A percentile compares a stretch with the other conserved stretches of the same genome.
Conservation (phyloP, 2,797 vertebrate genomes). For the Gouania willdenowi region DNA sequence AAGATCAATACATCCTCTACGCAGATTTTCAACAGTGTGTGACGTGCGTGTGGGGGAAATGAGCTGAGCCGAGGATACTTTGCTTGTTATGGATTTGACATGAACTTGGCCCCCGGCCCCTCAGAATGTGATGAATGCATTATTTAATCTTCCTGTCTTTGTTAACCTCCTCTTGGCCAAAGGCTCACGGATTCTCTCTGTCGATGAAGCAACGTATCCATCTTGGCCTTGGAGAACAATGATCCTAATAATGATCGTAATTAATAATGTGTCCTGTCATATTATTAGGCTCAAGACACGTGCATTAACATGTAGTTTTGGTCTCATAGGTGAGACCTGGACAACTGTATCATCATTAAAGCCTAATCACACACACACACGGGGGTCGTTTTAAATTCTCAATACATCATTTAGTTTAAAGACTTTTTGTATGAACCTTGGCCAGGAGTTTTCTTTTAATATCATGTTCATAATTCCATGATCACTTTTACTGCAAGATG, state of each 20-base stretch:
- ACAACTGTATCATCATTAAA: too few relatives aligned
- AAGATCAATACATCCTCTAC: conserved; percentile 95
- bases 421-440: too few relatives aligned
- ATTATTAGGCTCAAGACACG: too few relatives aligned
- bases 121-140: conserved; percentile 94
- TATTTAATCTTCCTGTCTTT: conserved; percentile 98
- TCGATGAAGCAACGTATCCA: conserved; percentile 79
- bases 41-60: conserved; percentile 88
- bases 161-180: conserved; percentile 87
- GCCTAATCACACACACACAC: too few relatives aligned
- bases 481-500: too few relatives aligned
- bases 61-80: conserved; percentile 88
- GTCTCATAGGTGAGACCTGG: too few relatives aligned
- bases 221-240: conserved; percentile 64
- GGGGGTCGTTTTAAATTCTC: too few relatives aligned
- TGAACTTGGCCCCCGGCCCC: conserved; percentile 88
- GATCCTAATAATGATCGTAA: conserved; percentile 82
- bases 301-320: too few relatives aligned
- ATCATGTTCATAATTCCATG: too few relatives aligned
- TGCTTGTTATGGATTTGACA: conserved; percentile 95
- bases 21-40: conserved; percentile 88
- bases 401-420: too few relatives aligned
- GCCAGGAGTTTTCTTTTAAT: too few relatives aligned
- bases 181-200: conserved; percentile 75
- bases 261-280: conserved; percentile 80